A percentile compares a stretch with the other conserved stretches of the same genome.
Conservation (phyloP, 2,113 vertebrate genomes). For the Nyctereutes procyonoides region DNA sequence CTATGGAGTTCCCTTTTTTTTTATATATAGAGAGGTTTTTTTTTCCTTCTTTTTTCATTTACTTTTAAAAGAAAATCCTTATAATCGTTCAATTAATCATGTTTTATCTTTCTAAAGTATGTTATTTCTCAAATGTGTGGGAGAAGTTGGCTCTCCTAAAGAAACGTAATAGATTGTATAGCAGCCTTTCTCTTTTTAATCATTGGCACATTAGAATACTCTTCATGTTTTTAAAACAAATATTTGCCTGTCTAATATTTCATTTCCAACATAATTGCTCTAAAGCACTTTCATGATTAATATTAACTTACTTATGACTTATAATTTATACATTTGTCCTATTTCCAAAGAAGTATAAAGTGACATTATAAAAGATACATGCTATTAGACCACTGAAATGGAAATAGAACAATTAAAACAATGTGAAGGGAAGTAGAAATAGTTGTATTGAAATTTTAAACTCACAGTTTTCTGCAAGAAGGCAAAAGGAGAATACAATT, state of each 20-base stretch:
- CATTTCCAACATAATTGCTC: neutral
- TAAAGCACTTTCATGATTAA: neutral
- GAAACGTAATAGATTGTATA: neutral
- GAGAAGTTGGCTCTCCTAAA: conserved; percentile 42
- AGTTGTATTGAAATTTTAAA: neutral
- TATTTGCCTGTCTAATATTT: conserved; percentile 25
- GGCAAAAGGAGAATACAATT: neutral
- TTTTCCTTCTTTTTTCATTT: neutral
- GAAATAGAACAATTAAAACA: conserved; percentile 24
- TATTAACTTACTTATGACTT: neutral
- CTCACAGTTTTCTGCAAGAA: conserved; percentile 1
- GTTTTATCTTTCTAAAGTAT: conserved; percentile 53
- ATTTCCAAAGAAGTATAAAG: neutral
- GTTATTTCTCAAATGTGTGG: conserved; percentile 48
- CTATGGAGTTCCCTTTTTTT: conserved; percentile 27
- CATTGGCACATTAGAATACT: neutral
- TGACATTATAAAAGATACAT: neutral
- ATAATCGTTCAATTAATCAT: conserved; percentile 66
- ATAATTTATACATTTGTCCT: neutral
- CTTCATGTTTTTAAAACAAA: neutral
- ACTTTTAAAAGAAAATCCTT: conserved; percentile 36
- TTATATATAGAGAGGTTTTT: neutral
- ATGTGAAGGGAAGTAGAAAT: neutral
- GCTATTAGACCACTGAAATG: neutral
- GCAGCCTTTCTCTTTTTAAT: neutral